phyloP scores from a whole-genome alignment of 1,140 invertebrate species.

The Drosophila virilis region DNA sequence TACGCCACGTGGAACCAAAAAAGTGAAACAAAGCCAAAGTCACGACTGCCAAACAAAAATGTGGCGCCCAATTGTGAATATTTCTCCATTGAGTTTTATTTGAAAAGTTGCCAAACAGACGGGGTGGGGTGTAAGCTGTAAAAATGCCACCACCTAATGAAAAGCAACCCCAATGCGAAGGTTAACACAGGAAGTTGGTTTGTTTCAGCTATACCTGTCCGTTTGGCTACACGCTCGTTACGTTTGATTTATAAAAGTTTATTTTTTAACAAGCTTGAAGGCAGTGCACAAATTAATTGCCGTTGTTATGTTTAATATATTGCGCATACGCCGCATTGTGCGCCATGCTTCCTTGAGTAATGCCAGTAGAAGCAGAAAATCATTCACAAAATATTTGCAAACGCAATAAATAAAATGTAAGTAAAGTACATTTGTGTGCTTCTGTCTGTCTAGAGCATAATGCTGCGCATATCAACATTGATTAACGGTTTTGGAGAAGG shows the following conservation, averaged over 20 bases:
- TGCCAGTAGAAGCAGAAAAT: neutral
- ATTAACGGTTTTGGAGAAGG: conserved; percentile 40
- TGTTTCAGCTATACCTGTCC: conserved; percentile 51
- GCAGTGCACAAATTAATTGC: conserved; percentile 78
- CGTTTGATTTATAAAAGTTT: conserved; percentile 83
- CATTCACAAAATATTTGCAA: conserved; percentile 47
- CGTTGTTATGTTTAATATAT: conserved; percentile 81
- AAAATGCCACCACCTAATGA: conserved; percentile 71
- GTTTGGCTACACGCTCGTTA: conserved; percentile 79
- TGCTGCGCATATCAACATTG: conserved; percentile 54
- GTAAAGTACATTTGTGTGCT: conserved; percentile 30
- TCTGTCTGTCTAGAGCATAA: conserved; percentile 27
- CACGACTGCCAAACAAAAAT: conserved; percentile 67
- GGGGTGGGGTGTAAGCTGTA: conserved; percentile 21
- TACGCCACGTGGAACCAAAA: conserved; percentile 54
- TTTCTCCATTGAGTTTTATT: conserved; percentile 80
- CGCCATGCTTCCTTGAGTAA: conserved; percentile 9
- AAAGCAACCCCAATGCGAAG: conserved; percentile 48
- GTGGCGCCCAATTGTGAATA: conserved; percentile 73
- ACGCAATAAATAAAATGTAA: conserved; percentile 65
- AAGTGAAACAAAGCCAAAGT: conserved; percentile 67
- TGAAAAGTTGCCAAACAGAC: conserved; percentile 63
- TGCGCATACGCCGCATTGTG: conserved; percentile 64
- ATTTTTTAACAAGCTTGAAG: conserved; percentile 44
- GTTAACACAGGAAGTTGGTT: neutral